Evolutionary conservation across 2,113 vertebrate genomes (phyloP), one percentile per base, ranked within the genome.

Genomic region (Lycaon pictus): DNA sequence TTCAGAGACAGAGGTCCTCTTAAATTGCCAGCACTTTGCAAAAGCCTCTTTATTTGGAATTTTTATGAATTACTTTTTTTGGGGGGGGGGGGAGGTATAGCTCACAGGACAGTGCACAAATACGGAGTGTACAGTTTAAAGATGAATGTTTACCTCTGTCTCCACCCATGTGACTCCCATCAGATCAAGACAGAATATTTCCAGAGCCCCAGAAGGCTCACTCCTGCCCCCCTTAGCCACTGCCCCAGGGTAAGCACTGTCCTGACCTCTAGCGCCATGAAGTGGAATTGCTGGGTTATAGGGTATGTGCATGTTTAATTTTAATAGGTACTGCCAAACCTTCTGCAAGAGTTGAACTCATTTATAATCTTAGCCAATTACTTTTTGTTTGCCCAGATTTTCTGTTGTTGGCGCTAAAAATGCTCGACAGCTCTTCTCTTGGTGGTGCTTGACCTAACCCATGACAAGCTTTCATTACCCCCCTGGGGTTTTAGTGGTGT

Each of bases 241-340:
- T 62, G 86, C 81, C 79, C 77, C 63, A 74, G 89, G 94, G 76
- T 85, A 80, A 92, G 71, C 92, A 95, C 67, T 88, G 67, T 96
- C 95, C 88, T 97, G 96, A 96, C 83, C 93, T 97, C 76, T 96
- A 97, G 95, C 1, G 51, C 96, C 69, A 55, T 48, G 58, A 96
- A 85, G 74, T 89, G 58, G 89, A 88, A 95, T 97, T 96, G 89
- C 86, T 95, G 60, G 83, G 83, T 88, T 62, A 63, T 74, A 86
- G 83, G 79, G 71, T 93, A 71, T 60, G 53, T 35, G 74, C 3
- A 0, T 58, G 37, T 60, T 81, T 48, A 62, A 53, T 63, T 97
- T 95, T 58, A 93, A 63, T 7, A 69, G 79, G 76, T 48, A 65
- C 43, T 88, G 84, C 62, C 63, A 96, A 91, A 77, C n/a, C 32